Evolutionary conservation across 2,888 invertebrate species (phyloP).

Genomic region (Lymantria monacha): DNA sequence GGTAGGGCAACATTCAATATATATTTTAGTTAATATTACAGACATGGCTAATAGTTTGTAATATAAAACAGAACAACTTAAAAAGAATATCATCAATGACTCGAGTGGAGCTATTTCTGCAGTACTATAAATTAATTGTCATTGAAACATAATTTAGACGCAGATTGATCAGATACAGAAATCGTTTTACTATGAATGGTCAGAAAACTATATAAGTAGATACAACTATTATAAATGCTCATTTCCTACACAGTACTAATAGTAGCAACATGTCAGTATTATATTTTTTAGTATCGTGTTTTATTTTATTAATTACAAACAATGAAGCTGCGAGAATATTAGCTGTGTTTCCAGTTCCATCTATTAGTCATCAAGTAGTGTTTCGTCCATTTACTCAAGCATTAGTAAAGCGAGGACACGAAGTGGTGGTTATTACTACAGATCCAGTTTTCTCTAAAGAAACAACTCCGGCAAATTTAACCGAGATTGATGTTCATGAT

Average conservation of each 20-base stretch:
- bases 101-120: too few relatives aligned
- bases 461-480: constrained; percentile 58
- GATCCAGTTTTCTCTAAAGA: constrained; percentile 11
- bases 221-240: too few relatives aligned
- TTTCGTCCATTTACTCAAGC: constrained; percentile 48
- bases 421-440: not conserved
- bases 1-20: too few relatives aligned
- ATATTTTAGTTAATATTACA: too few relatives aligned
- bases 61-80: too few relatives aligned
- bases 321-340: constrained; percentile 23
- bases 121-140: too few relatives aligned
- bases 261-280: not conserved
- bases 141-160: too few relatives aligned
- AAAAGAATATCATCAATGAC: too few relatives aligned
- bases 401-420: constrained; percentile 34
- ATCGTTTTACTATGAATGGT: too few relatives aligned
- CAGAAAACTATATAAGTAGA: too few relatives aligned
- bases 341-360: constrained; percentile 21
- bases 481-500: constrained; percentile 55
- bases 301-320: not conserved
- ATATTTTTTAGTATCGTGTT: not conserved
- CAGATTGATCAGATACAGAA: too few relatives aligned
- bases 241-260: not conserved
- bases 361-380: constrained; percentile 30
- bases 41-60: too few relatives aligned